A percentile compares a stretch with the other conserved stretches of the same genome.
phyloP scores from a whole-genome alignment of 2,113 vertebrate genomes.

The Aix galericulata region DNA sequence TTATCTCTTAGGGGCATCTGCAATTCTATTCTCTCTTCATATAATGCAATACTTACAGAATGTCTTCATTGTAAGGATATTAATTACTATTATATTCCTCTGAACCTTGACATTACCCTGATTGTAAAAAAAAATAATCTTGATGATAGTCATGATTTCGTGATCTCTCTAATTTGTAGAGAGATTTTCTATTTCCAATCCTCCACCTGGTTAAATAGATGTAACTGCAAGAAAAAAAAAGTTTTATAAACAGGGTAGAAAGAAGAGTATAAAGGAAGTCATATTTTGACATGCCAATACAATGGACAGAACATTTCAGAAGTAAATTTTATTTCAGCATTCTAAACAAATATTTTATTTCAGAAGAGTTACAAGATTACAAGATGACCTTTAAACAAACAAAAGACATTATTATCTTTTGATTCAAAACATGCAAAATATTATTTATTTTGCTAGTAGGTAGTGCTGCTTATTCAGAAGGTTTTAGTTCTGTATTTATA shows the following conservation, averaged over 20 bases:
- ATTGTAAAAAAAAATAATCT: background rate
- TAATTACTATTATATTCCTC: background rate
- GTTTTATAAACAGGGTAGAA: background rate
- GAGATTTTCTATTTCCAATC: background rate
- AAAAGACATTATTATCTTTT: background rate
- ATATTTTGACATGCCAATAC: background rate
- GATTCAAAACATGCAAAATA: background rate
- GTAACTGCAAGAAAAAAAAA: background rate
- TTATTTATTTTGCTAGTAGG: background rate
- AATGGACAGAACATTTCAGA: background rate
- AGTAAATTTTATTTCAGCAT: background rate
- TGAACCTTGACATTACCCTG: background rate
- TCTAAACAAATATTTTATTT: background rate
- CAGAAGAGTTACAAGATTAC: background rate
- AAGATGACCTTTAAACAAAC: background rate
- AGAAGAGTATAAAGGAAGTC: background rate
- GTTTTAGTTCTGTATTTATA: background rate
- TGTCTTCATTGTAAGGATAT: background rate
- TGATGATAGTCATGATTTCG: background rate
- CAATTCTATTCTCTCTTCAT: background rate
- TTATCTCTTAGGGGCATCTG: background rate
- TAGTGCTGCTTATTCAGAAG: background rate
- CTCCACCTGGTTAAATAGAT: background rate
- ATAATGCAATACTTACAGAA: background rate
- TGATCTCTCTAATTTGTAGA: background rate